phyloP scores from a whole-genome alignment of 2,113 vertebrate species.

The Nothoprocta pentlandii region DNA sequence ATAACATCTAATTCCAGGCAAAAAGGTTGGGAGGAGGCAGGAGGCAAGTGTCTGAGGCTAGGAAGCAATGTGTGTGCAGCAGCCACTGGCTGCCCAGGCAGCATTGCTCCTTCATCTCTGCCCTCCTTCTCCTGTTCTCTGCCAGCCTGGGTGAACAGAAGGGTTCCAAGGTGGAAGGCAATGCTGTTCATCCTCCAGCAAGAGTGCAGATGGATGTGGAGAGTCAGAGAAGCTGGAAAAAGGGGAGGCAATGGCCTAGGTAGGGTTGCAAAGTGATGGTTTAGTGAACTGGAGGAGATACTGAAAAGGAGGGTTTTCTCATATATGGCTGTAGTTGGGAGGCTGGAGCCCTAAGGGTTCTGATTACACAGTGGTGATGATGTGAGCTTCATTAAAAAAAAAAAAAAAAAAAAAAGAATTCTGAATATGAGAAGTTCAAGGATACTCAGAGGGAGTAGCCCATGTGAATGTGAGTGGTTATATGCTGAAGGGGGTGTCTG shows the following conservation, averaged over 20 bases:
- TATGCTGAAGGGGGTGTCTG: rapidly evolving
- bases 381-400: background rate
- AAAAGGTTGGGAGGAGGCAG: background rate
- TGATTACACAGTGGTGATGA: background rate
- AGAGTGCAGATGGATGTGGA: background rate
- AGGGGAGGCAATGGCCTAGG: background rate
- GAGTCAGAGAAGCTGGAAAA: background rate
- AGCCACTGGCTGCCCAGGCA: background rate
- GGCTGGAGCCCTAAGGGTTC: background rate
- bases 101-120: background rate
- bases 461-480: background rate
- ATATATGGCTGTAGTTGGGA: background rate
- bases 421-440: rapidly evolving
- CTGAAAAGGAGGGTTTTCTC: background rate
- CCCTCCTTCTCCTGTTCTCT: background rate
- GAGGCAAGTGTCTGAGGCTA: background rate
- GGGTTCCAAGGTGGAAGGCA: background rate
- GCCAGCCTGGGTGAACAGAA: background rate
- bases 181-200: background rate
- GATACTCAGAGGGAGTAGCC: background rate
- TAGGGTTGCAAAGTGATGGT: background rate
- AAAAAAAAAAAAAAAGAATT: background rate
- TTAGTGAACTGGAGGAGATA: background rate
- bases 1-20: constrained; percentile 4
- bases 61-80: background rate